A percentile compares a stretch with the other conserved stretches of the same genome.
These are phyloP conservation scores for Dermolepida albohirtum DNA, from an alignment of 2,888 invertebrate genomes.

Conservation along the genomic window DNA sequence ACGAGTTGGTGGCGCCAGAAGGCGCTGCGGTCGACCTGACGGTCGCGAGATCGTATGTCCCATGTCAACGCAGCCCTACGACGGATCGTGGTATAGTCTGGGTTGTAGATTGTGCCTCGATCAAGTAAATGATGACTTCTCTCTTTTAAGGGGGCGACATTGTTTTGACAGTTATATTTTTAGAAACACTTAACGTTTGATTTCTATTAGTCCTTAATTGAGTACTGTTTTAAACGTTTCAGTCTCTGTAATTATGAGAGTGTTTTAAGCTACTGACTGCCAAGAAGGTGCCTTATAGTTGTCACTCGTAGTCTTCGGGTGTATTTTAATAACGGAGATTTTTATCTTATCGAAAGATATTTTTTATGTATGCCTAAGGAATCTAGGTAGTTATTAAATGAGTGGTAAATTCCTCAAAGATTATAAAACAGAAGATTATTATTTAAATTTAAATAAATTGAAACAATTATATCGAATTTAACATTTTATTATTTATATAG, in stretches of 20 bases:
- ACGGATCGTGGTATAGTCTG: slow-evolving; percentile 3
- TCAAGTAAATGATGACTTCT: slow-evolving; percentile 33
- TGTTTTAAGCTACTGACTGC: slow-evolving; percentile 9
- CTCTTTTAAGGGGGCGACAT: slow-evolving; percentile 46
- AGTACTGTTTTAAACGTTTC: slow-evolving; percentile 35
- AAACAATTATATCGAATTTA: too few species aligned
- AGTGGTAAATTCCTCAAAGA: too few species aligned
- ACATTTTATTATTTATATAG: too few species aligned
- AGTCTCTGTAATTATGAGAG: slow-evolving; percentile 25
- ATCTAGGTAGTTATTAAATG: too few species aligned
- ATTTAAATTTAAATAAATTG: too few species aligned
- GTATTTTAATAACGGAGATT: not conserved
- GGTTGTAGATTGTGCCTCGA: slow-evolving; percentile 3
- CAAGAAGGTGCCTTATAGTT: slow-evolving; percentile 6
- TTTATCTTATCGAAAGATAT: not conserved
- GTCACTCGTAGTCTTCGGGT: slow-evolving; percentile 6
- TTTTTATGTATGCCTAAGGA: too few species aligned
- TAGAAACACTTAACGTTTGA: slow-evolving; percentile 53
- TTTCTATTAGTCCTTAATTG: slow-evolving; percentile 54
- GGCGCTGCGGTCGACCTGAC: slow-evolving; percentile 43
- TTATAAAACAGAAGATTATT: too few species aligned
- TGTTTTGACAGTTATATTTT: slow-evolving; percentile 59
- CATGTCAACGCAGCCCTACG: slow-evolving; percentile 33
- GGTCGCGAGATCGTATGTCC: slow-evolving; percentile 43
- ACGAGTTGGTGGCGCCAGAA: slow-evolving; percentile 55